Evolutionary conservation across 2,888 invertebrate genomes (phyloP).

Genomic region (Helleia helle): DNA sequence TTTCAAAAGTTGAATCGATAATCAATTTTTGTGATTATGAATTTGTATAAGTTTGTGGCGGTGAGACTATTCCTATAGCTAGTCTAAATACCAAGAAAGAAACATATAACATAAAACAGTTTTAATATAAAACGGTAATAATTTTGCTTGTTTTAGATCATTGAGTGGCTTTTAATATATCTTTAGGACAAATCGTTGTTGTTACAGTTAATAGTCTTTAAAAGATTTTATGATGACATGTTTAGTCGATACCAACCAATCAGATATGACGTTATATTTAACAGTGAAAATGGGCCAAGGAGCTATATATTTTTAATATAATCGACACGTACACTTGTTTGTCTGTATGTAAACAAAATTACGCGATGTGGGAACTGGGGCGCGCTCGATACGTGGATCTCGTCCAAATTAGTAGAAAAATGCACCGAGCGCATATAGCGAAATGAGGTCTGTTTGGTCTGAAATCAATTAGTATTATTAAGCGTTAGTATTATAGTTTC

Average conservation of each 20-base stretch:
- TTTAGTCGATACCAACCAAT: neutral
- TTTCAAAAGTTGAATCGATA: no score
- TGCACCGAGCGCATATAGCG: neutral
- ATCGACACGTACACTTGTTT: conserved; percentile 4
- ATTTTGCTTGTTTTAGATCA: no score
- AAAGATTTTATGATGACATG: neutral
- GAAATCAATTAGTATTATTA: no score
- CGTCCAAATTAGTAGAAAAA: conserved; percentile 19
- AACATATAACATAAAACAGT: no score
- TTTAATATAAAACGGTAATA: no score
- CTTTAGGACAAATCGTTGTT: neutral
- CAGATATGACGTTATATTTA: neutral
- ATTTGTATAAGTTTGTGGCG: no score
- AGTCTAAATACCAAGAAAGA: no score
- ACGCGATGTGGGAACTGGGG: conserved; percentile 19
- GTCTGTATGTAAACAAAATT: conserved; percentile 1
- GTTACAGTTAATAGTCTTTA: neutral
- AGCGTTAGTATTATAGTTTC: no score
- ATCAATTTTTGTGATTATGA: no score
- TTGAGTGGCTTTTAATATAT: neutral
- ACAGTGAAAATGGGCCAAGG: conserved; percentile 1
- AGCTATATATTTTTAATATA: conserved; percentile 8
- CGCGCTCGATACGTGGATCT: conserved; percentile 18
- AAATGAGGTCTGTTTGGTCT: no score
- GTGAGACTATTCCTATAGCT: no score